phyloP scores from a whole-genome alignment of 2,888 invertebrate species.

The Axea sp. region DNA sequence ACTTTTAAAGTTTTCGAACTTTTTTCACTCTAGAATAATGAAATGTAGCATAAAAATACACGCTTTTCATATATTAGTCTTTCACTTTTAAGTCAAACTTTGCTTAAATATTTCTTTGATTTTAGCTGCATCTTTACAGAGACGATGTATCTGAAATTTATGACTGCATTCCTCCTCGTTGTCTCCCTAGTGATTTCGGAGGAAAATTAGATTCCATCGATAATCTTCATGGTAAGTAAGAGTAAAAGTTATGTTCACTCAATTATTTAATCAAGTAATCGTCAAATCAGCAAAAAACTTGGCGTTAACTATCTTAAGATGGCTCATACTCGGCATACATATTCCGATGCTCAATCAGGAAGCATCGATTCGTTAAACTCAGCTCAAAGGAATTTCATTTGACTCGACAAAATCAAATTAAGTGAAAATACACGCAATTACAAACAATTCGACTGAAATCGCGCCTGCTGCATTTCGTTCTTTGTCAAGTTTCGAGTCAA shows the following conservation, averaged over 20 bases:
- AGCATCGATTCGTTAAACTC: background rate
- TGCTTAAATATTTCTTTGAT: no score
- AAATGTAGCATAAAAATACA: no score
- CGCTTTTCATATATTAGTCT: no score
- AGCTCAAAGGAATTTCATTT: background rate
- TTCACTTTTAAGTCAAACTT: no score
- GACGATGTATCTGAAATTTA: conserved; percentile 81
- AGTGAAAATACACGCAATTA: no score
- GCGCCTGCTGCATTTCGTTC: conserved; percentile 7
- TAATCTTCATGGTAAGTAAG: conserved; percentile 68
- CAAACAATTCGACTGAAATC: no score
- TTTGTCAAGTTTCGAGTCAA: conserved; percentile 13
- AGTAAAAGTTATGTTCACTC: background rate
- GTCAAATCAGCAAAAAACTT: no score
- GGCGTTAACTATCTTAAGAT: no score
- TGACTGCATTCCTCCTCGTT: conserved; percentile 81
- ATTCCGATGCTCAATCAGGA: no score
- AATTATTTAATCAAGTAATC: background rate
- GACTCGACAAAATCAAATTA: background rate
- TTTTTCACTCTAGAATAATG: no score
- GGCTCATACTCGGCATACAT: no score
- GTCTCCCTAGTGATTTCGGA: conserved; percentile 83
- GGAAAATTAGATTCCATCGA: conserved; percentile 80
- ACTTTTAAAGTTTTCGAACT: no score
- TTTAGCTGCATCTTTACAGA: conserved; percentile 83